Percentiles rank a stretch among this genome's conserved stretches.
Evolutionary conservation across 1,140 invertebrate species (phyloP).

Genomic region (Drosophila seguyi): DNA sequence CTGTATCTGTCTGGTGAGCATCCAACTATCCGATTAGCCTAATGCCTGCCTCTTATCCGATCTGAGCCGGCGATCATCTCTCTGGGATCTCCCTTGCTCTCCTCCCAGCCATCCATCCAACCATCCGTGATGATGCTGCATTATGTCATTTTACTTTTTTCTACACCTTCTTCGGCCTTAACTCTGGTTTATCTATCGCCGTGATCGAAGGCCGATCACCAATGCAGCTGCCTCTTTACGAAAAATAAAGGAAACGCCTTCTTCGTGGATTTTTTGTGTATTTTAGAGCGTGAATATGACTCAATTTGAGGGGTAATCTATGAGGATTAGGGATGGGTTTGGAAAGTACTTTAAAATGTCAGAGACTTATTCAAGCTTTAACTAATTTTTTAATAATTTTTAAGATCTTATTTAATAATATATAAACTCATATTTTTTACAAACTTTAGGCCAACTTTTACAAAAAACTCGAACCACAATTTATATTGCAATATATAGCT

Average conservation of each 20-base stretch:
- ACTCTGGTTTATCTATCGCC: slow-evolving; percentile 44
- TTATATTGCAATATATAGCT: no score
- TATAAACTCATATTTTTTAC: no score
- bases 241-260: slow-evolving; percentile 24
- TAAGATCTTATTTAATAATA: no score
- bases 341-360: no score
- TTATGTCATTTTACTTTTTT: slow-evolving; percentile 83
- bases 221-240: slow-evolving; percentile 62
- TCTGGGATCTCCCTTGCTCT: slow-evolving; percentile 6
- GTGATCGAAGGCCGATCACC: slow-evolving; percentile 46
- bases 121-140: slow-evolving; percentile 72
- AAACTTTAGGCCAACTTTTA: no score
- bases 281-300: slow-evolving; percentile 17
- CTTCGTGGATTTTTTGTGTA: slow-evolving; percentile 7
- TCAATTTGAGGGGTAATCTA: slow-evolving; percentile 31
- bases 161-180: slow-evolving; percentile 61
- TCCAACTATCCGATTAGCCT: slow-evolving; percentile 76
- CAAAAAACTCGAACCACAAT: no score
- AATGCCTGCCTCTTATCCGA: slow-evolving; percentile 59
- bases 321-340: slow-evolving; percentile 12
- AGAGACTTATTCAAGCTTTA: no score
- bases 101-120: slow-evolving; percentile 3
- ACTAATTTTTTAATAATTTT: no score
- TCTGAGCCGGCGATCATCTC: slow-evolving; percentile 34
- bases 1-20: slow-evolving; percentile 41